These are phyloP conservation scores for Busseola fusca DNA, from an alignment of 2,888 invertebrate species.

Conservation along the genomic window DNA sequence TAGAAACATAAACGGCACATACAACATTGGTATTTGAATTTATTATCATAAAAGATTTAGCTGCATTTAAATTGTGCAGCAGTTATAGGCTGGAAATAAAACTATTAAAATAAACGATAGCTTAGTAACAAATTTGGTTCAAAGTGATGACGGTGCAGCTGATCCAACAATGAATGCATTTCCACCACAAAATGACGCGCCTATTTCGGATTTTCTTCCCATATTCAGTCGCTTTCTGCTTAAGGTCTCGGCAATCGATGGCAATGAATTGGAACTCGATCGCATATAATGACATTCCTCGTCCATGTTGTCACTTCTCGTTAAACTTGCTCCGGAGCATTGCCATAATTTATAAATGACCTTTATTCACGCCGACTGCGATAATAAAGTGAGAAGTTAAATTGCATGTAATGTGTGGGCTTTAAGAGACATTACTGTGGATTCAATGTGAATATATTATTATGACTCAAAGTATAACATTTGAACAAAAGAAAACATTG, in stretches of 20 bases:
- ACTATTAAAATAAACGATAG: constrained; percentile 3
- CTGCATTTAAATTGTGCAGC: constrained; percentile 12
- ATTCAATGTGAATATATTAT: constrained; percentile 35
- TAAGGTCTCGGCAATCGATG: constrained; percentile 56
- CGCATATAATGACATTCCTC: constrained; percentile 64
- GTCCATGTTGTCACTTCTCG: constrained; percentile 62
- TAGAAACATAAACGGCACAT: constrained; percentile 31
- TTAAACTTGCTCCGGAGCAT: constrained; percentile 63
- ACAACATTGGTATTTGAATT: constrained; percentile 33
- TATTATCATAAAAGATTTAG: constrained; percentile 47
- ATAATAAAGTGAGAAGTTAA: constrained; percentile 51
- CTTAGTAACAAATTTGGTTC: neutral
- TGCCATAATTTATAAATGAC: constrained; percentile 66
- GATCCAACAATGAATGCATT: constrained; percentile 5
- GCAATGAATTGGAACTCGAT: constrained; percentile 62
- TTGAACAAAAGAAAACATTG: constrained; percentile 19
- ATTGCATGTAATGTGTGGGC: constrained; percentile 50
- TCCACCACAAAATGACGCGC: constrained; percentile 2
- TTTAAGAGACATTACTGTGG: constrained; percentile 37
- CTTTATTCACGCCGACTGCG: constrained; percentile 54
- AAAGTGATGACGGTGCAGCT: neutral
- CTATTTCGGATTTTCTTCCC: constrained; percentile 18
- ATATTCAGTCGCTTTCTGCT: constrained; percentile 44
- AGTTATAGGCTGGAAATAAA: constrained; percentile 10
- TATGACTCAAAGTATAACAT: constrained; percentile 9